These are phyloP conservation scores for Odontamblyopus lacepedii DNA, from an alignment of 2,797 vertebrate species.

Conservation along the genomic window DNA sequence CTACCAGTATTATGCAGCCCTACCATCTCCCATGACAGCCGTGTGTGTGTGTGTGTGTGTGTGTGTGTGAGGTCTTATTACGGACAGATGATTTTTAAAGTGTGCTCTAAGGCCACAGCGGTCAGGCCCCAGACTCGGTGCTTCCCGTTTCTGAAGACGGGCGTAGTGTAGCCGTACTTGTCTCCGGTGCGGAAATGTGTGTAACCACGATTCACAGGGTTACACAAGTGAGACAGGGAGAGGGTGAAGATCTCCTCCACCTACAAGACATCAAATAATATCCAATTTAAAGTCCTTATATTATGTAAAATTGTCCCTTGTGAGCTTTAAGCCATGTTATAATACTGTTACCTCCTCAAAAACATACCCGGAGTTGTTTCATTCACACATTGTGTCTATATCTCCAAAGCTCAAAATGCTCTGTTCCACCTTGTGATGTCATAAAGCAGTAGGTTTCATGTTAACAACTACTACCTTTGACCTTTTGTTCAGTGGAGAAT, in stretches of 20 bases:
- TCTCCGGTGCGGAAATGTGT: conserved; percentile 83
- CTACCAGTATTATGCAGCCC: conserved; percentile 1
- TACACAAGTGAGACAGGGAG: conserved; percentile 82
- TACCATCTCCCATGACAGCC: background rate
- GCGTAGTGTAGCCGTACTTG: conserved; percentile 83
- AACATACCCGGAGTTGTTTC: too few relatives aligned
- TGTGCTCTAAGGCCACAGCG: conserved; percentile 80
- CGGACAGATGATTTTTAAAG: conserved; percentile 77
- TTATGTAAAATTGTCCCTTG: too few relatives aligned
- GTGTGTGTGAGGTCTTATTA: conserved; percentile 21
- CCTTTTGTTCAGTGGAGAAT: too few relatives aligned
- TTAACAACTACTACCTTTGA: too few relatives aligned
- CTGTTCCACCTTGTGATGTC: too few relatives aligned
- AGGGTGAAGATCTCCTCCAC: conserved; percentile 89
- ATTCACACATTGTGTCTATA: too few relatives aligned
- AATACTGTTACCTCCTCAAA: too few relatives aligned
- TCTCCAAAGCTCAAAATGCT: too few relatives aligned
- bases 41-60: conserved; percentile 4
- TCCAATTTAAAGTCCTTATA: background rate
- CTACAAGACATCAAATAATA: conserved; percentile 59
- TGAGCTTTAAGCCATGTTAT: too few relatives aligned
- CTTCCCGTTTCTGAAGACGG: conserved; percentile 85
- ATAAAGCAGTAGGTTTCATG: too few relatives aligned
- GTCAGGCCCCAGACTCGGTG: conserved; percentile 91
- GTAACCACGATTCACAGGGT: conserved; percentile 84